Base-by-base conservation (phyloP, 2,797 vertebrate genomes). In the Carcharodon carcharias region DNA sequence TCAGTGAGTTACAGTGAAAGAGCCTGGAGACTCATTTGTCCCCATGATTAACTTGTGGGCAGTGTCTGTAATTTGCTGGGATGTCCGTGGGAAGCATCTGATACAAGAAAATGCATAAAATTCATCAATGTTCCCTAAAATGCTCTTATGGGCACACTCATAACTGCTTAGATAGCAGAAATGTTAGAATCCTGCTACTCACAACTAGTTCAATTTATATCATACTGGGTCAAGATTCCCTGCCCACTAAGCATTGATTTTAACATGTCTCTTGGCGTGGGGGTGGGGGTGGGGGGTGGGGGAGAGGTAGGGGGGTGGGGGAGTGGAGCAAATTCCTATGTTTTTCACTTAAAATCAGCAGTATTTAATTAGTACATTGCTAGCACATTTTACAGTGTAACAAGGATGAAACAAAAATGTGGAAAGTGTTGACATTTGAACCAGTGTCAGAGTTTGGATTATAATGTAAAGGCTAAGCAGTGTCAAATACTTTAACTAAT, bases 341-440 rank as follows among this genome's bases (percentile, higher is more conserved):
- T 21, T 63, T 31, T 89, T 35, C 54, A 58, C n/a, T 93, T 93
- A 67, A 93, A 40, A 67, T 93, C 2, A 93, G 61, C 63, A 26
- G 61, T 67, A 93, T 67, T 93, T 93, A 63, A 92, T 92, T 61
- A 63, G 89, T 40, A 40, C 35, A 92, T 63, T 35, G 61, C 58
- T 63, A 5, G 56, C 1, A 65, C 58, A 45, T 65, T 65, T 67
- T 85, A 85, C 21, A 85, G 82, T 85, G 40, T 65, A 93, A 93
- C 18, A 11, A 93, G n/a, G 91, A 93, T 45, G 6, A 93, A 93
- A 93, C 91, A 45, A 93, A 93, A 93, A 65, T 63, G 58, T 63
- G 58, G 35, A 63, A 93, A 93, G 89, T 93, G 35, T 65, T 93
- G 88, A 58, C 54, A 91, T 93, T 93, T 93, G 91, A 93, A 67